phyloP scores from a whole-genome alignment of 2,797 vertebrate genomes.

The Emydoidea blandingii region DNA sequence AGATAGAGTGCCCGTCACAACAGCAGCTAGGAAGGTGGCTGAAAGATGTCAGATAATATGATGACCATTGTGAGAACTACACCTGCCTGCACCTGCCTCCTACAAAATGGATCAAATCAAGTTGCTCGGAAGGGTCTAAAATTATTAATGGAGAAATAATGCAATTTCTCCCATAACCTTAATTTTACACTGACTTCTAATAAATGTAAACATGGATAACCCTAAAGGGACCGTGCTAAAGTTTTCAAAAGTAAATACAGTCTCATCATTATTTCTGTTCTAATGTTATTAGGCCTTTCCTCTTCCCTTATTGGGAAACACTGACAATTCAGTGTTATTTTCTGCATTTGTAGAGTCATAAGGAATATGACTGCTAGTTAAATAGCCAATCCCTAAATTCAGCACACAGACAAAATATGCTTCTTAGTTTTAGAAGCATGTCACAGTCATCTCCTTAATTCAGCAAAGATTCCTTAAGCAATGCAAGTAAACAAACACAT shows the following conservation, averaged over 20 bases:
- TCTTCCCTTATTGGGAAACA: not conserved
- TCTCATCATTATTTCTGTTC: not conserved
- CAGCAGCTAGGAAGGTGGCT: rapidly evolving
- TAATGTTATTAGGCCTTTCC: not conserved
- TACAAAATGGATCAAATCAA: not conserved
- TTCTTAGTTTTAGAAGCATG: not conserved
- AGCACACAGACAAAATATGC: not conserved
- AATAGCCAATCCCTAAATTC: not conserved
- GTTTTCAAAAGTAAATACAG: not conserved
- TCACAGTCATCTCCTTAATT: conserved; percentile 26
- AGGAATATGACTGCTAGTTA: not conserved
- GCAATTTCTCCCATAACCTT: not conserved
- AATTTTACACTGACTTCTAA: not conserved
- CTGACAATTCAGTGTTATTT: not conserved
- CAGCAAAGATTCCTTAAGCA: not conserved
- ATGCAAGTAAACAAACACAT: conserved; percentile 12
- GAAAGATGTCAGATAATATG: not conserved
- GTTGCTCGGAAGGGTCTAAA: not conserved
- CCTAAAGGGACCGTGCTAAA: not conserved
- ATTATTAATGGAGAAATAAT: rapidly evolving
- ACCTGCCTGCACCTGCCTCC: rapidly evolving
- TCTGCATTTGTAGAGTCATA: not conserved
- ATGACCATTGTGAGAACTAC: no score
- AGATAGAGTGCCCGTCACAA: rapidly evolving
- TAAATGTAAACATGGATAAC: not conserved